Evolutionary conservation across 2,797 vertebrate species (phyloP), one percentile per base, ranked within the genome.

Genomic region (Rhinogobio ventralis): DNA sequence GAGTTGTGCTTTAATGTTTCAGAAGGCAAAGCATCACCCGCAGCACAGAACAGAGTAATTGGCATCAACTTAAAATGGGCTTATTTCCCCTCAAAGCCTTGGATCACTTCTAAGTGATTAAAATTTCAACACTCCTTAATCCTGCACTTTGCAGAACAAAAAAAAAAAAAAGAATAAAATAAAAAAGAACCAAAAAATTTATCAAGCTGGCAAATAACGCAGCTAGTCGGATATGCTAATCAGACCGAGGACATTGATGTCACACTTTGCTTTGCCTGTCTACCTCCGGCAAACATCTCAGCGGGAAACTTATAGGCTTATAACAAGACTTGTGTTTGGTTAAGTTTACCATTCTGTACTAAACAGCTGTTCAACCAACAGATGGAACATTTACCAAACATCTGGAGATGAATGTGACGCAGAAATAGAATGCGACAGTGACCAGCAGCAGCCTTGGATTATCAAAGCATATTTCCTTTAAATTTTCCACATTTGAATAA

Each of bases 11-110:
- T 85, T 82, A 55, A 84, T 82, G 73, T 76, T 75, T 85, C 66
- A 82, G 39, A 86, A 53, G 62, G 62, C 25, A 55, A 73, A 20
- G 28, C 30, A 23, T 72, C 83, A 78, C 80, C 81, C 74, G 25
- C 72, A 51, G 82, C n/a, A n/a, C 55, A 79, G 33, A 84, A 79
- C 25, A 81, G 82, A 83, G 49, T 75, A 81, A 73, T 76, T 73
- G 67, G 46, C 62, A 75, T 88, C 72, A 82, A 87, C 53, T 69
- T 42, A 53, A 69, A 86, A 84, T 74, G 62, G 53, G 81, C 45
- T 51, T 49, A 57, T 66, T 86, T 36, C 71, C 30, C 81, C 84
- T 79, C 64, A 60, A 57, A 69, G 80, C 85, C 36, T 84, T 73
- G 45, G 39, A 83, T 81, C 55, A 81, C 51, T 15, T 49, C 46